These are phyloP conservation scores for Penaeus indicus DNA, from an alignment of 1,140 invertebrate species.

Conservation along the genomic window DNA sequence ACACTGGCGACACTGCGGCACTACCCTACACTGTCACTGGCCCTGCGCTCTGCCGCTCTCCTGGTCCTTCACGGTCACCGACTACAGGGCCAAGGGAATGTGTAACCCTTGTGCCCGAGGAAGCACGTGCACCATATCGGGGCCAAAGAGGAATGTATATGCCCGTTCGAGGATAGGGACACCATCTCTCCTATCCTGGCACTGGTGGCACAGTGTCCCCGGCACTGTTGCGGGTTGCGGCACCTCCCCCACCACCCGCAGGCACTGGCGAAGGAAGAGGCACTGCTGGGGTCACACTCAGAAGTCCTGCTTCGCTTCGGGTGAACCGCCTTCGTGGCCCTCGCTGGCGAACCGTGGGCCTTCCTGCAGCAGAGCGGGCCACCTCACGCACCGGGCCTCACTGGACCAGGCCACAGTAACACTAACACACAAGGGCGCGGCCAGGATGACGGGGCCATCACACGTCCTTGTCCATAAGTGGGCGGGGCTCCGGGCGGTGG, in stretches of 20 bases:
- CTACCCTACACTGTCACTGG: slow-evolving; percentile 17
- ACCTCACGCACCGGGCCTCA: slow-evolving; percentile 29
- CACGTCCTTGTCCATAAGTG: slow-evolving; percentile 64
- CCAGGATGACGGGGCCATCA: slow-evolving; percentile 42
- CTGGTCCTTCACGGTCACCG: neutral
- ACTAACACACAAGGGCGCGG: slow-evolving; percentile 1
- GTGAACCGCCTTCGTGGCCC: neutral
- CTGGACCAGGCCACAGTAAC: slow-evolving; percentile 1
- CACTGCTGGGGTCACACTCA: neutral
- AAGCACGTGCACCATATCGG: too few species aligned
- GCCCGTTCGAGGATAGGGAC: too few species aligned
- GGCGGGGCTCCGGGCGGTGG: slow-evolving; percentile 55
- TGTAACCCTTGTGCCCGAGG: too few species aligned
- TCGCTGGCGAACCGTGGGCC: neutral
- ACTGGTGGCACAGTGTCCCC: slow-evolving; percentile 34
- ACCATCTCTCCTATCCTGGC: too few species aligned
- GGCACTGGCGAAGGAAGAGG: neutral
- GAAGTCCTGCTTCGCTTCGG: neutral
- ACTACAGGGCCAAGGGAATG: too few species aligned
- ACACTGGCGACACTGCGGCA: neutral
- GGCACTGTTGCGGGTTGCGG: slow-evolving; percentile 21
- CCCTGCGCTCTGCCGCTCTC: slow-evolving; percentile 15
- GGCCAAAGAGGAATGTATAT: too few species aligned
- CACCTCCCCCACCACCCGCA: neutral
- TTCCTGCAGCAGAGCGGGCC: slow-evolving; percentile 1